A percentile compares a stretch with the other conserved stretches of the same genome.
Conservation (phyloP, 2,113 vertebrate species). For the Eubucco bourcierii region DNA sequence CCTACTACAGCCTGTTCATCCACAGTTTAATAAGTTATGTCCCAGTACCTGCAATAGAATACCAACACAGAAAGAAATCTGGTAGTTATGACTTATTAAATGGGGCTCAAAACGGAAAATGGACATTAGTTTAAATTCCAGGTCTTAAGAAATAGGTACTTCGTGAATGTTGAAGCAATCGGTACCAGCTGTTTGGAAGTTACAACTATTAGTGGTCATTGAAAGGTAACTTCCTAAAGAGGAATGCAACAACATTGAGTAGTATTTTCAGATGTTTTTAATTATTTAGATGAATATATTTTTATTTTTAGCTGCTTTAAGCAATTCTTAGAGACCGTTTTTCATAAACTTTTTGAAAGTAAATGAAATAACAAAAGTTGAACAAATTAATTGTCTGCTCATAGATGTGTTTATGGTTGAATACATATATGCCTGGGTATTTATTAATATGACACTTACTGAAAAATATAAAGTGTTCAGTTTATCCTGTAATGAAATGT, state of each 20-base stretch:
- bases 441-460: background rate
- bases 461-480: background rate
- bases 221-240: background rate
- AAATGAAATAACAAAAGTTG: background rate
- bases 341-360: background rate
- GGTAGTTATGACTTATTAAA: background rate
- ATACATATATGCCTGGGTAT: background rate
- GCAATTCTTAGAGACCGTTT: background rate
- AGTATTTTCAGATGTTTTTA: background rate
- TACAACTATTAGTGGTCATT: background rate
- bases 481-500: background rate
- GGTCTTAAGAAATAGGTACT: background rate
- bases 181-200: background rate
- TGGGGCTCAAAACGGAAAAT: background rate
- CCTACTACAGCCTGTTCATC: conserved; percentile 54
- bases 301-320: background rate
- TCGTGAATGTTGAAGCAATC: background rate
- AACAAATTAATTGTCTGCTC: background rate
- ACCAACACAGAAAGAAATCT: background rate
- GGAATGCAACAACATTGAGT: background rate
- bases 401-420: background rate
- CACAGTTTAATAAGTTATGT: conserved; percentile 15
- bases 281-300: background rate
- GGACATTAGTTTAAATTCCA: background rate
- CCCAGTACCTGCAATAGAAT: background rate